Percentiles rank a stretch among this genome's conserved stretches.
Conservation (phyloP, 2,113 vertebrate species). For the Sporophila hypoxantha region DNA sequence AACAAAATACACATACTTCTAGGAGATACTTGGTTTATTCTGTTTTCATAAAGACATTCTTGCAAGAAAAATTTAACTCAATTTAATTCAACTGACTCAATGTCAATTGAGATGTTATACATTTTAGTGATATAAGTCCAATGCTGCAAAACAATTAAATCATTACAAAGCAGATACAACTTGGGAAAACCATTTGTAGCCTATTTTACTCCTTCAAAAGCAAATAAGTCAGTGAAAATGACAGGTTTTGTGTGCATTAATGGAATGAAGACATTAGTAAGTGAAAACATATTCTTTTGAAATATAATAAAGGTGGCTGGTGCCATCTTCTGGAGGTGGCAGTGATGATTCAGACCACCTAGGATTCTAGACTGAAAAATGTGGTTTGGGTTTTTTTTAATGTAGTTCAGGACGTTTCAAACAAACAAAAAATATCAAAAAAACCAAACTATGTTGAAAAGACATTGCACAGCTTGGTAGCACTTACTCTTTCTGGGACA, state of each 20-base stretch:
- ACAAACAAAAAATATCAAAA: background rate
- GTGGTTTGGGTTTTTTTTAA: background rate
- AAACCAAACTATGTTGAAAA: background rate
- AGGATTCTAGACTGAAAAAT: background rate
- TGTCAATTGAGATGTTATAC: background rate
- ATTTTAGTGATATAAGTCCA: background rate
- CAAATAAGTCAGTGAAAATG: background rate
- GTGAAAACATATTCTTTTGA: background rate
- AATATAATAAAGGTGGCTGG: background rate
- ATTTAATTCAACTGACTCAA: background rate
- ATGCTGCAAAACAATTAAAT: background rate
- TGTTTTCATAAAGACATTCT: background rate
- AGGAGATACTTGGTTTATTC: background rate
- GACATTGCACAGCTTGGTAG: background rate
- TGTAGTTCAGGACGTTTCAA: background rate
- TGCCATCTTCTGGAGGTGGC: conserved; percentile 45
- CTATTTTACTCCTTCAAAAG: background rate
- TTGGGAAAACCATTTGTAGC: background rate
- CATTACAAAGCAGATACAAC: background rate
- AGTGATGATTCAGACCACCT: background rate
- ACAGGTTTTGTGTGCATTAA: background rate
- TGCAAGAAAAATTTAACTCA: background rate
- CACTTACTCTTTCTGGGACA: background rate
- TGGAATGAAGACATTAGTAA: background rate
- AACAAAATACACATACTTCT: background rate